Conservation (phyloP, 2,113 vertebrate genomes). For the Anas platyrhynchos region DNA sequence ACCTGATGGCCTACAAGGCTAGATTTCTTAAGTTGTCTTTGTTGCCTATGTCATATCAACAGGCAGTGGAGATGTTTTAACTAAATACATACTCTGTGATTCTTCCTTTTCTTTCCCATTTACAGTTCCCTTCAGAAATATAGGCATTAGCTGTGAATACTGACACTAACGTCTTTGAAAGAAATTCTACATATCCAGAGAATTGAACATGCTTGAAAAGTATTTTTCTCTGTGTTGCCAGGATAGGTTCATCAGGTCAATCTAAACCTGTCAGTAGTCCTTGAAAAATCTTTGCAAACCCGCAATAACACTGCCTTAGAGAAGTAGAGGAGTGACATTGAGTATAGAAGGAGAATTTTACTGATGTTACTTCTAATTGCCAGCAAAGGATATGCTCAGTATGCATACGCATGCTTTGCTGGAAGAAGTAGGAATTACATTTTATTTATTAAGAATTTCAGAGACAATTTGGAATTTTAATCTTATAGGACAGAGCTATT, state of each 20-base stretch:
- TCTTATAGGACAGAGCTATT: background rate
- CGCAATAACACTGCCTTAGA: background rate
- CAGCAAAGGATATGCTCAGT: background rate
- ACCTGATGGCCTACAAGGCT: background rate
- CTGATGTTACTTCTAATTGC: background rate
- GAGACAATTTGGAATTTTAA: background rate
- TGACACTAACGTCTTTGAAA: background rate
- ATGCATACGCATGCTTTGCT: background rate
- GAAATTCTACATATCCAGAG: background rate
- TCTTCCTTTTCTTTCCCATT: background rate
- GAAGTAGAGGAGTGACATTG: background rate
- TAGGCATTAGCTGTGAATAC: background rate
- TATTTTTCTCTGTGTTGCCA: background rate
- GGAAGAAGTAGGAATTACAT: background rate
- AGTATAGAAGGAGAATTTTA: background rate
- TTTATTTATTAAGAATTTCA: background rate
- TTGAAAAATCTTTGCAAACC: background rate
- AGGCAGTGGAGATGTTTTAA: background rate
- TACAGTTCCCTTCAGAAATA: background rate
- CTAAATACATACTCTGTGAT: background rate
- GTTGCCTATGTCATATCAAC: background rate
- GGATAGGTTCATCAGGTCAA: background rate
- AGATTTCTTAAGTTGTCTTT: background rate
- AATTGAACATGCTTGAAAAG: background rate
- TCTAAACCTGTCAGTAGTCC: background rate